phyloP scores from a whole-genome alignment of 2,888 invertebrate genomes.

The Leucozona laternaria region DNA sequence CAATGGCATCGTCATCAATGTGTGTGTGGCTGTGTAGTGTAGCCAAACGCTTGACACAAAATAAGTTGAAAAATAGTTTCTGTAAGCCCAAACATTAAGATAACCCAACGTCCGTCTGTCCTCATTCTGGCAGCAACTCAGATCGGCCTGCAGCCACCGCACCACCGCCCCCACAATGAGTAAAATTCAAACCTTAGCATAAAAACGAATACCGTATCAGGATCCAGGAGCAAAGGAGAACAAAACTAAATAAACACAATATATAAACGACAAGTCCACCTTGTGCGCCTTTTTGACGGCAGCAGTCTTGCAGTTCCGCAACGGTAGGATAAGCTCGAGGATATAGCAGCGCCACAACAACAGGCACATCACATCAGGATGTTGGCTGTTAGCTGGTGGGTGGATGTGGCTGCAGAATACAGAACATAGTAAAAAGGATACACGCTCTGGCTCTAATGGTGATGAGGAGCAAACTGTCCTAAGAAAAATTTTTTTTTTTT shows the following conservation, averaged over 20 bases:
- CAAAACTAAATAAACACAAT: conserved; percentile 54
- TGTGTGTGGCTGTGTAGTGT: not conserved
- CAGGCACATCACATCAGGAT: conserved; percentile 12
- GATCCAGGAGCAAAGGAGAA: conserved; percentile 16
- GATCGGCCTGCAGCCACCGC: conserved; percentile 33
- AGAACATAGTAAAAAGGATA: conserved; percentile 15
- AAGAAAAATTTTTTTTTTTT: conserved; percentile 16
- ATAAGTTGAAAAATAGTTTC: conserved; percentile 60
- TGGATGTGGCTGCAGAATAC: not conserved
- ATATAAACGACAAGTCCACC: conserved; percentile 60
- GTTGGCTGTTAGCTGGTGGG: not conserved
- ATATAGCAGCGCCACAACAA: conserved; percentile 62
- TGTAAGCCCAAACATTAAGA: conserved; percentile 56
- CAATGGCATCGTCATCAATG: conserved; percentile 36
- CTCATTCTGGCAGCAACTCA: conserved; percentile 26
- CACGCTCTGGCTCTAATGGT: conserved; percentile 23
- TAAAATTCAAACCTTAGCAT: conserved; percentile 44
- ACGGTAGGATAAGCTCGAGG: conserved; percentile 65
- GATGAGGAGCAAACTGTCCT: conserved; percentile 59
- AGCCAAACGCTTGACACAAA: conserved; percentile 51
- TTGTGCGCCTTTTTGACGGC: conserved; percentile 74
- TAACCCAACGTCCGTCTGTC: conserved; percentile 58
- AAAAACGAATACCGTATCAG: not conserved
- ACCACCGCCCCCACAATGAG: conserved; percentile 35
- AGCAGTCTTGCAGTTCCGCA: conserved; percentile 68